Evolutionary conservation across 37 sponge, comb jelly and placozoan genomes (phyloP).

Genomic region (Cladorhizidae sp.): DNA sequence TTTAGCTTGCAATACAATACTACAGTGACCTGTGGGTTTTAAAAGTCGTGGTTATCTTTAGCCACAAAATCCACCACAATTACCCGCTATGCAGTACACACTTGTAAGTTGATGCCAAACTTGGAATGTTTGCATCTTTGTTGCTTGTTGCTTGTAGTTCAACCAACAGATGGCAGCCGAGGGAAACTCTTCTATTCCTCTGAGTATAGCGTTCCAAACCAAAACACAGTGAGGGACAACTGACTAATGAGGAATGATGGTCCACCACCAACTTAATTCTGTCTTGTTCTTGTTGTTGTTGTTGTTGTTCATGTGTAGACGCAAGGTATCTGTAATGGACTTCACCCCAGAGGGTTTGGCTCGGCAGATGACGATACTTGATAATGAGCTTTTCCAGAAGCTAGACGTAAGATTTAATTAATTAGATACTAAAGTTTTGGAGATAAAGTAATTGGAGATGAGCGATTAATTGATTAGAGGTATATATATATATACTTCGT

Average conservation of each 20-base stretch:
- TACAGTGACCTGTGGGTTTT: no score
- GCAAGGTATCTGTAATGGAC: constrained; percentile 43
- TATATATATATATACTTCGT: no score
- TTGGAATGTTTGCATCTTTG: background rate
- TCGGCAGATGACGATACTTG: constrained; percentile 84
- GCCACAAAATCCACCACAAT: background rate
- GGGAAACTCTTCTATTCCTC: background rate
- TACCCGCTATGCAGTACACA: background rate
- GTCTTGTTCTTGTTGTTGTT: background rate
- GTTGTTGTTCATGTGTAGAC: constrained; percentile 1
- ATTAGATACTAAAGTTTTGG: no score
- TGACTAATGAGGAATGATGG: background rate
- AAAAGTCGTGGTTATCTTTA: no score
- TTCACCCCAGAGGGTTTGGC: constrained; percentile 66
- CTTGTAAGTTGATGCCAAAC: background rate
- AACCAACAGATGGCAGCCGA: constrained; percentile 10
- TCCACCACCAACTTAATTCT: background rate
- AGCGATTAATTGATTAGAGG: no score
- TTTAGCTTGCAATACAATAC: no score
- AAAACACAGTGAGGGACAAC: background rate
- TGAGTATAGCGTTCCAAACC: constrained; percentile 9
- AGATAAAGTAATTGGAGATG: no score
- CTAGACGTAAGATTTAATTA: constrained; percentile 66
- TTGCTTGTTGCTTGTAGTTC: constrained; percentile 6
- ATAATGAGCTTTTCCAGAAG: constrained; percentile 79